Evolutionary conservation across 2,888 invertebrate species (phyloP).

Genomic region (Drosophila fungiperda): DNA sequence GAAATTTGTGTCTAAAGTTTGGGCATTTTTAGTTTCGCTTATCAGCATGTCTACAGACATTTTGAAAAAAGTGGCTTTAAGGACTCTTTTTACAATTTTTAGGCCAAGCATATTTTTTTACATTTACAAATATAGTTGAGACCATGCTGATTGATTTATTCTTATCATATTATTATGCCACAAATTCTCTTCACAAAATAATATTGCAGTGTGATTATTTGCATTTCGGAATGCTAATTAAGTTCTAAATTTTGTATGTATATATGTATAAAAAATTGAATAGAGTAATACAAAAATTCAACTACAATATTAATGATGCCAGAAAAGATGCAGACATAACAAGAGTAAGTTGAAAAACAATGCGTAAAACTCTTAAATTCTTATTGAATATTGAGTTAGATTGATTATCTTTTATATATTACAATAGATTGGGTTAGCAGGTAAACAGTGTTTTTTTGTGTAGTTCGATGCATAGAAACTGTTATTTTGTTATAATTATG

Average conservation of each 20-base stretch:
- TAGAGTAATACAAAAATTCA: conserved; percentile 69
- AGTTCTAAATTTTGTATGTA: conserved; percentile 31
- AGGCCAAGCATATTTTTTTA: background rate
- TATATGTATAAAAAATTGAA: conserved; percentile 29
- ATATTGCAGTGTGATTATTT: conserved; percentile 80
- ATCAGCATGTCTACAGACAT: conserved; percentile 16
- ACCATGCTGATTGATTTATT: conserved; percentile 44
- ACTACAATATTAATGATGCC: conserved; percentile 83
- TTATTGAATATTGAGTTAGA: conserved; percentile 27
- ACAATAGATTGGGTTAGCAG: conserved; percentile 17
- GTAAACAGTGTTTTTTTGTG: conserved; percentile 27
- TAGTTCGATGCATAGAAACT: conserved; percentile 42
- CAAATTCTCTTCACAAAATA: conserved; percentile 76
- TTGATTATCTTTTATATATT: conserved; percentile 32
- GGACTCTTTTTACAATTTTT: background rate
- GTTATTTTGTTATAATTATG: conserved; percentile 29
- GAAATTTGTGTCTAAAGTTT: conserved; percentile 25
- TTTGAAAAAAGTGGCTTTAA: background rate
- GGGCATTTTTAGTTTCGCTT: conserved; percentile 10
- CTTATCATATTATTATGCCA: conserved; percentile 43
- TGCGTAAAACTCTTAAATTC: conserved; percentile 24
- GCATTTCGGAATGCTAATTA: conserved; percentile 29
- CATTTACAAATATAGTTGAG: conserved; percentile 4
- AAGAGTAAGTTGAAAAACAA: conserved; percentile 32
- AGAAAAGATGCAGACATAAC: conserved; percentile 76